Base-by-base conservation (phyloP, 2,797 vertebrate genomes). In the Mallotus villosus region DNA sequence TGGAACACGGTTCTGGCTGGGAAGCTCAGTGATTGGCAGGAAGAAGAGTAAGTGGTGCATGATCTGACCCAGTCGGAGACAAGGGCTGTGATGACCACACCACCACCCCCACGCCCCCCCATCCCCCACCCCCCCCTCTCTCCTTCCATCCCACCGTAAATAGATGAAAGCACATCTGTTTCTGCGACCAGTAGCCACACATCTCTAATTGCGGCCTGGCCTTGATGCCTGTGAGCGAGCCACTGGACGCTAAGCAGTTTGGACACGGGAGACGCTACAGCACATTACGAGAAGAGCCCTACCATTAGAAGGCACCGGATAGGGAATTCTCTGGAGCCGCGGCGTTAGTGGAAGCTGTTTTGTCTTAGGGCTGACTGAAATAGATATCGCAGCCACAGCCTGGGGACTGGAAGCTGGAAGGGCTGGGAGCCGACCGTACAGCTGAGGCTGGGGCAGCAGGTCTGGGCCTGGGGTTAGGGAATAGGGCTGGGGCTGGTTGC, bases 81-180 rank as follows among this genome's bases (percentile, higher is more conserved):
- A 75, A 86, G 88, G 88, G 88, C 82, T 84, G 82, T 85, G 86
- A 84, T 78, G 80, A 78, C 72, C 80, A 19, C 67, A 53, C 70
- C 63, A 53, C 68, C 68, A 68, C 64, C 46, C 61, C 19, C 27
- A 41, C 3, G 19, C 80, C 71, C 63, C 51, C 61, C 67, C 63
- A 76, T 70, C 79, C 53, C 51, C 49, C 17, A 16, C 61, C 14
- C 71, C 14, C 71, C 80, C 71, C 62, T 41, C 59, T 69, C 63
- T 55, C 53, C 37, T 37, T 78, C 77, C 84, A 83, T 49, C 80
- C 77, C 86, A 86, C 86, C 87, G 74, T 89, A 90, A 92, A 92
- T 90, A 91, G 90, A 92, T 92, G 84, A 90, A 91, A 92, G 90
- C 90, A 90, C 91, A 92, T 92, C 90, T 92, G 90, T 90, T 92